Conservation (phyloP, 1,140 invertebrate species). For the Drosophila arizonae region DNA sequence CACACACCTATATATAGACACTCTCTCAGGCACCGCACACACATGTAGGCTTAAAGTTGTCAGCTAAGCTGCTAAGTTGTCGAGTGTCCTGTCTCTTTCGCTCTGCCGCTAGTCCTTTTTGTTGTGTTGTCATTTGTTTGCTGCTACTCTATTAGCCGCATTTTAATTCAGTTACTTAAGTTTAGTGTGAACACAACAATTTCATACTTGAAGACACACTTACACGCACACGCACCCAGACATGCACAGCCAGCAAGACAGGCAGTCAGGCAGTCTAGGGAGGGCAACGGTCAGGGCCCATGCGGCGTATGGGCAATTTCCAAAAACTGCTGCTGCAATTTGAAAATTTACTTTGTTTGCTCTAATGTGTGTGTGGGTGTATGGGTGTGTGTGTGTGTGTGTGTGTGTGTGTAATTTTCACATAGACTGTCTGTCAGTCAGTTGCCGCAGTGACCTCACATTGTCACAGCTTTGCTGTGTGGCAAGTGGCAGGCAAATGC, state of each 20-base stretch:
- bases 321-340: slow-evolving; percentile 60
- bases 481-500: slow-evolving; percentile 7
- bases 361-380: neutral
- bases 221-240: slow-evolving; percentile 36
- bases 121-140: slow-evolving; percentile 61
- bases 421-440: slow-evolving; percentile 55
- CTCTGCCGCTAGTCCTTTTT: neutral
- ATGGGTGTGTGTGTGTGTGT: slow-evolving; percentile 3
- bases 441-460: slow-evolving; percentile 75
- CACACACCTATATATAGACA: slow-evolving; percentile 6
- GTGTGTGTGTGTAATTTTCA: slow-evolving; percentile 44
- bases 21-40: neutral
- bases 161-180: slow-evolving; percentile 81
- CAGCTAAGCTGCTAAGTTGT: slow-evolving; percentile 49
- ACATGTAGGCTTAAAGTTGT: slow-evolving; percentile 40
- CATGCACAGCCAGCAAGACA: slow-evolving; percentile 1
- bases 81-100: neutral
- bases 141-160: slow-evolving; percentile 79
- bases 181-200: slow-evolving; percentile 81
- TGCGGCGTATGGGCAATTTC: slow-evolving; percentile 49
- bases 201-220: slow-evolving; percentile 72
- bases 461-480: slow-evolving; percentile 51
- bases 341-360: slow-evolving; percentile 57
- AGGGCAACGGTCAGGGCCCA: slow-evolving; percentile 11
- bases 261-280: too few species aligned